Evolutionary conservation across 92 coral and sea anemone genomes (phyloP).

Genomic region (Porites evermanni): DNA sequence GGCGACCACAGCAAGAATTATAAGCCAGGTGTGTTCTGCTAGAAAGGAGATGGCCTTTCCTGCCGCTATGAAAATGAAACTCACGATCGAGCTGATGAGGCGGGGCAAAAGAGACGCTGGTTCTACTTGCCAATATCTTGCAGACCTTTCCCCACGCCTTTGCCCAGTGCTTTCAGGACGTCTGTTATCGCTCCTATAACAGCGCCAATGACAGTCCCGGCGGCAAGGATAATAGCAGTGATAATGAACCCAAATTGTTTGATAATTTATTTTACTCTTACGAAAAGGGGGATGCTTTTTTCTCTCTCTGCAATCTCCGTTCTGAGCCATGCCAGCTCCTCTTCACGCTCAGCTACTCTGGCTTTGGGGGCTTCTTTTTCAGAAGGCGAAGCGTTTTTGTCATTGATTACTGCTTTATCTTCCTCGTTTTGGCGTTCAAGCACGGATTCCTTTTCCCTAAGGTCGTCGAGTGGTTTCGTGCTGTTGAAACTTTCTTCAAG

Average conservation of each 20-base stretch:
- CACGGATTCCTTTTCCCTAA: no score
- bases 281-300: neutral
- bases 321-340: neutral
- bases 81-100: neutral
- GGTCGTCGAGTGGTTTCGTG: no score
- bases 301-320: neutral
- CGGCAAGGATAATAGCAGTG: neutral
- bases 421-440: no score
- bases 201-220: neutral
- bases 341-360: neutral
- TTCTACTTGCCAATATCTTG: neutral
- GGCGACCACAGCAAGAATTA: neutral
- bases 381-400: no score
- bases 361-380: no score
- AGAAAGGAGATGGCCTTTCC: neutral
- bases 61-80: neutral
- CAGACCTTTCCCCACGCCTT: neutral
- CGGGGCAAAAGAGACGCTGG: neutral
- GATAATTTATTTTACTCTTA: neutral
- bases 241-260: neutral
- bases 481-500: no score
- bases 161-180: neutral
- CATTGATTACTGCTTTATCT: no score
- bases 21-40: neutral
- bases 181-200: neutral